phyloP scores from a whole-genome alignment of 2,113 vertebrate species.

The Vulpes lagopus region DNA sequence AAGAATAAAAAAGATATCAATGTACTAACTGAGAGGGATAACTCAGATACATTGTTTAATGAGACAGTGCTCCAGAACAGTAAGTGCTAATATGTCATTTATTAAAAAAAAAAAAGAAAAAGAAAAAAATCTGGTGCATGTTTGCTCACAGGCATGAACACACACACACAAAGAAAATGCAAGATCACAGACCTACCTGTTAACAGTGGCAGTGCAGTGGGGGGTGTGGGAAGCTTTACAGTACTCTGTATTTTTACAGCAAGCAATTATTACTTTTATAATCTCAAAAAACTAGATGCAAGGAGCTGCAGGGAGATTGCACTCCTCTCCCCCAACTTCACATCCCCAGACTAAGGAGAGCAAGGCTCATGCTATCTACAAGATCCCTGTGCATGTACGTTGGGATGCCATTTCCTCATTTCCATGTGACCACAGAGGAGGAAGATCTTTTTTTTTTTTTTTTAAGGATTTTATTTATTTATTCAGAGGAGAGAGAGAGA shows the following conservation, averaged over 20 bases:
- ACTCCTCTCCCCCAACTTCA: neutral
- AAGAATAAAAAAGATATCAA: neutral
- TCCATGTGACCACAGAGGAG: neutral
- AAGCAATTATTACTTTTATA: neutral
- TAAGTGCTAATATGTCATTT: neutral
- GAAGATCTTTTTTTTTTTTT: neutral
- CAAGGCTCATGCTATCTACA: neutral
- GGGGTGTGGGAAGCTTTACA: neutral
- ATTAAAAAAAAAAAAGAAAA: neutral
- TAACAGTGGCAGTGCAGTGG: neutral
- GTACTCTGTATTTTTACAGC: neutral
- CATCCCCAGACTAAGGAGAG: neutral
- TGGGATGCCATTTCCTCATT: neutral
- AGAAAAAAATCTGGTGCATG: neutral
- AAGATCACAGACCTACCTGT: neutral
- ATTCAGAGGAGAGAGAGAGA: too few species aligned
- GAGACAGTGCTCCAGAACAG: neutral
- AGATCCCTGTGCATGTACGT: rapidly evolving
- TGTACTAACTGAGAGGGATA: neutral
- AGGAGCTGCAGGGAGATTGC: neutral
- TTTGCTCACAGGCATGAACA: too few species aligned
- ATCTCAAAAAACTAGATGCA: constrained; percentile 20
- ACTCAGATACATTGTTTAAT: neutral
- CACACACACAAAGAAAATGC: neutral
- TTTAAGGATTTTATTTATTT: too few species aligned